phyloP scores from a whole-genome alignment of 2,888 invertebrate genomes.

The Melanostoma mellinum region DNA sequence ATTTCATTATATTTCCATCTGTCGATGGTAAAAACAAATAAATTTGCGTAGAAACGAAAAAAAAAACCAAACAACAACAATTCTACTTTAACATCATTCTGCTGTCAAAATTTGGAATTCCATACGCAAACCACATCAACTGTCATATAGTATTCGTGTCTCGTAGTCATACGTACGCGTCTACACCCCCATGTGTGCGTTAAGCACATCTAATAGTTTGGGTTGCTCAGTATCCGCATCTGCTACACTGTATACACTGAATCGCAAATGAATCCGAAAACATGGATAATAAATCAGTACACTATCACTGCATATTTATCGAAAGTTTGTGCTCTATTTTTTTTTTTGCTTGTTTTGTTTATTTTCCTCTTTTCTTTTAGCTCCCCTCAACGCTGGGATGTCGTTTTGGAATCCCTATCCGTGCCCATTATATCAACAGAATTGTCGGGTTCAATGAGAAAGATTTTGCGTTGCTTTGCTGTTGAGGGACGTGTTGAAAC shows the following conservation, averaged over 20 bases:
- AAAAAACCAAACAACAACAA: not conserved
- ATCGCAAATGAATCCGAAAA: conserved; percentile 38
- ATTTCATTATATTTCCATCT: no score
- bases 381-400: not conserved
- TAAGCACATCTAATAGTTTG: conserved; percentile 23
- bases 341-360: not conserved
- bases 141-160: conserved; percentile 14
- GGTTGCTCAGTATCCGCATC: conserved; percentile 24
- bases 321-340: conserved; percentile 19
- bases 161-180: conserved; percentile 3
- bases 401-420: not conserved
- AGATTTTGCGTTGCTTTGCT: not conserved
- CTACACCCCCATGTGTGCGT: not conserved
- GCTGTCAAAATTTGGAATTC: conserved; percentile 20
- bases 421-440: not conserved
- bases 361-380: no score
- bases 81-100: conserved; percentile 1
- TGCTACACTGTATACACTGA: conserved; percentile 31
- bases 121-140: conserved; percentile 34
- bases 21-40: no score
- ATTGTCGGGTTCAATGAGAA: not conserved
- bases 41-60: not conserved
- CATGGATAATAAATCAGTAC: conserved; percentile 64
- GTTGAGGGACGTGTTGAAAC: conserved; percentile 7
- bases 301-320: conserved; percentile 61